phyloP scores from a whole-genome alignment of 2,888 invertebrate species.

The Hydroisotoma schaefferi region DNA sequence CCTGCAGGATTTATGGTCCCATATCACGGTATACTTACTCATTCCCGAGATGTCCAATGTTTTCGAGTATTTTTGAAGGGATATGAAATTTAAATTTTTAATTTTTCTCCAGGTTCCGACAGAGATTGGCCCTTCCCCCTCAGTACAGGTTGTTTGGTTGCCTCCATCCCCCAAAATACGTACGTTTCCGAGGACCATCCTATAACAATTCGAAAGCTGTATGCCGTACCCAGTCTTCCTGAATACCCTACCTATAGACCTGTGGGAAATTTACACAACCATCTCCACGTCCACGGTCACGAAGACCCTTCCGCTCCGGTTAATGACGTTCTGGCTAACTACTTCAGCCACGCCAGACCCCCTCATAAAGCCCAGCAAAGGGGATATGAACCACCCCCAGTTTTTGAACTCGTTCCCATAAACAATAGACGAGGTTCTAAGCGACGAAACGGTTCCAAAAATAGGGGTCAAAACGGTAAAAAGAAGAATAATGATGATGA shows the following conservation, averaged over 20 bases:
- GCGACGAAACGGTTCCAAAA: slow-evolving; percentile 10
- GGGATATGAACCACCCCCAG: slow-evolving; percentile 13
- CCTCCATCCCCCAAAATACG: slow-evolving; percentile 24
- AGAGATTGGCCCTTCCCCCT: slow-evolving; percentile 29
- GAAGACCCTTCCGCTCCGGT: slow-evolving; percentile 14
- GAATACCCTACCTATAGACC: slow-evolving; percentile 26
- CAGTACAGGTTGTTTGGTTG: slow-evolving; percentile 32
- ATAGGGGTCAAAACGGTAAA: slow-evolving; percentile 13
- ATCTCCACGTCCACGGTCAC: slow-evolving; percentile 20
- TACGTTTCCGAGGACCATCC: slow-evolving; percentile 27
- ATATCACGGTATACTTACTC: no score
- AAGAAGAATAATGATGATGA: slow-evolving; percentile 19
- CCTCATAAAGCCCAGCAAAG: not conserved
- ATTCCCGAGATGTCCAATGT: no score
- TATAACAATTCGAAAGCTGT: slow-evolving; percentile 24
- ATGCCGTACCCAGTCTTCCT: slow-evolving; percentile 32
- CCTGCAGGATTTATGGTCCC: slow-evolving; percentile 43
- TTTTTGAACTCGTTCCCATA: slow-evolving; percentile 31
- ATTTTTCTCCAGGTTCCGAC: slow-evolving; percentile 1
- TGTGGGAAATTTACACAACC: slow-evolving; percentile 15
- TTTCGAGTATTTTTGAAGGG: no score
- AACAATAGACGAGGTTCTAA: slow-evolving; percentile 6
- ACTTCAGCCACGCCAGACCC: slow-evolving; percentile 2
- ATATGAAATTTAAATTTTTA: no score
- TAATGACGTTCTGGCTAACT: slow-evolving; percentile 12